These are phyloP conservation scores for Polyploca ridens DNA, from an alignment of 2,888 invertebrate species.

Conservation along the genomic window DNA sequence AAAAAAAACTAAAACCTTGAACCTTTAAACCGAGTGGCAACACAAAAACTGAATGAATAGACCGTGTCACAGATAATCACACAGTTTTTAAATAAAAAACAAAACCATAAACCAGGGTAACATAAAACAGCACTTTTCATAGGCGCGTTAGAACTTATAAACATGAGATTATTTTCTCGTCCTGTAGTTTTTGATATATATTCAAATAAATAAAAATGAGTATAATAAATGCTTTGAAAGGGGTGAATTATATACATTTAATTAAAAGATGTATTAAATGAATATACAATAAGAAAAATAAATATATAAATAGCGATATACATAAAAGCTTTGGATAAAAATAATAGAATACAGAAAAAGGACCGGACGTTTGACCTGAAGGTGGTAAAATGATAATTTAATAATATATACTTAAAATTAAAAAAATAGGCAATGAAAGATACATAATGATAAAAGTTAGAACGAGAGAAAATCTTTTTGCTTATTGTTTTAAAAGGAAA, in stretches of 20 bases:
- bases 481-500: conserved; percentile 23
- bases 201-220: conserved; percentile 20
- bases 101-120: conserved; percentile 38
- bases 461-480: conserved; percentile 61
- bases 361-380: too few relatives aligned
- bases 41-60: not conserved
- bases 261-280: too few relatives aligned
- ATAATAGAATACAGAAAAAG: too few relatives aligned
- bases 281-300: conserved; percentile 14
- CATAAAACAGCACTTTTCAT: conserved; percentile 27
- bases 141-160: conserved; percentile 24
- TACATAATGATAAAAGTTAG: conserved; percentile 27
- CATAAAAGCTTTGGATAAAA: conserved; percentile 1
- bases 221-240: too few relatives aligned
- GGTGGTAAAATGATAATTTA: too few relatives aligned
- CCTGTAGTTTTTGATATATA: conserved; percentile 25
- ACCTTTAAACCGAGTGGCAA: not conserved
- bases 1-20: conserved; percentile 1
- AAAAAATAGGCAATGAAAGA: conserved; percentile 24
- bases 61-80: not conserved
- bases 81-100: not conserved
- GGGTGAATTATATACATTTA: too few relatives aligned
- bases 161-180: conserved; percentile 54
- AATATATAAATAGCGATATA: conserved; percentile 26
- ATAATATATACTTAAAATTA: conserved; percentile 9